These are phyloP conservation scores for Scaptomyza montana DNA, from an alignment of 1,140 invertebrate genomes.

Conservation along the genomic window DNA sequence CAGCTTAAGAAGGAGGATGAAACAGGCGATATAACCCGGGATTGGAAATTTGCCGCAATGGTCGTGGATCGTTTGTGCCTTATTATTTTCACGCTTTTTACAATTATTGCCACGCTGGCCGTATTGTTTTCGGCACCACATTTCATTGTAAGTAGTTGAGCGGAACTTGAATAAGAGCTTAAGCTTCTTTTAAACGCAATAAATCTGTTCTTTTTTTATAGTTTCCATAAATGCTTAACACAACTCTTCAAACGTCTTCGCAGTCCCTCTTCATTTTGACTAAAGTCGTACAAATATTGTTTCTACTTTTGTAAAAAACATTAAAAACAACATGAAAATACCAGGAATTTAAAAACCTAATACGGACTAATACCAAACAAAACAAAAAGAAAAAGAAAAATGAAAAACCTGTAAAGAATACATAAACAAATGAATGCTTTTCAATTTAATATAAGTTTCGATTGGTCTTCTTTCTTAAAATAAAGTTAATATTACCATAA, in stretches of 20 bases:
- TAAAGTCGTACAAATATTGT: conserved; percentile 52
- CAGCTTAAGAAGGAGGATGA: conserved; percentile 95
- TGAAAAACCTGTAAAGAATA: conserved; percentile 38
- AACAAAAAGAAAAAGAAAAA: conserved; percentile 22
- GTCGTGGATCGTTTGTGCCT: conserved; percentile 99
- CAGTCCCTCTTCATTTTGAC: conserved; percentile 31
- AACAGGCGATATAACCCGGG: conserved; percentile 93
- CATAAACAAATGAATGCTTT: conserved; percentile 55
- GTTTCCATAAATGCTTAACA: conserved; percentile 65
- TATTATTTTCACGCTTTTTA: conserved; percentile 99
- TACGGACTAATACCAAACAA: background rate
- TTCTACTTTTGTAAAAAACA: conserved; percentile 54
- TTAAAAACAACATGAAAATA: conserved; percentile 1
- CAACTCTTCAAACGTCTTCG: conserved; percentile 16
- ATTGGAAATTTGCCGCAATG: conserved; percentile 99
- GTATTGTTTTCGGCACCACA: conserved; percentile 98
- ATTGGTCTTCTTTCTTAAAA: conserved; percentile 2
- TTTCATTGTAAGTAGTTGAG: conserved; percentile 85
- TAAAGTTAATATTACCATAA: background rate
- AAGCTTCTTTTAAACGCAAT: too few relatives aligned
- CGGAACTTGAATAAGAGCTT: too few relatives aligned
- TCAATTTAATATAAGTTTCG: conserved; percentile 32
- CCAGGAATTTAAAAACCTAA: conserved; percentile 6
- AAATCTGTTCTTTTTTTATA: conserved; percentile 24
- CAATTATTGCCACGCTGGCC: conserved; percentile 97